Evolutionary conservation across 2,797 vertebrate species (phyloP), one percentile per base, ranked within the genome.

Genomic region (Chelon auratus): DNA sequence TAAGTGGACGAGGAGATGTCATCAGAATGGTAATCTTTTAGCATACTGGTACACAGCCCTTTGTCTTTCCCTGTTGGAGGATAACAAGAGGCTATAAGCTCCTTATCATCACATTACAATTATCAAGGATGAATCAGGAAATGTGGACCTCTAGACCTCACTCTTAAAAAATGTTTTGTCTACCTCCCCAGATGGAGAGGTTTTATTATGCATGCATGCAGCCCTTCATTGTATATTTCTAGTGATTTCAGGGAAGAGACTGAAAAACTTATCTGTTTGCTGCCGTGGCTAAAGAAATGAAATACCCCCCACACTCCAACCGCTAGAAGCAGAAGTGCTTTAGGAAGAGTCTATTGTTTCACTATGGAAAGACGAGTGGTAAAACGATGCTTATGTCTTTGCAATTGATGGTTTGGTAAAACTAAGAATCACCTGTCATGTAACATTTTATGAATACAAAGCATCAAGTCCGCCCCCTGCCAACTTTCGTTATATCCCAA

Each of bases 81-180:
- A 89, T 80, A 87, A 92, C 86, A 90, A 92, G 84, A 77, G 81
- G 57, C 83, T 81, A 82, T 93, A 93, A 93, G 92, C 92, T 91
- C 72, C 92, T 94, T 93, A 93, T 91, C 86, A 87, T 88, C 81
- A 87, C 89, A 87, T 91, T 91, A 92, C 88, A 92, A 92, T 92
- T 90, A 92, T 91, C 24, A 57, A 71, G 77, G 68, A 85, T 62
- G 71, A 91, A 91, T 89, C 69, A 22, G 73, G 75, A 79, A 26
- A 78, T 64, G 33, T 73, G 76, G 75, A 54, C 79, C 62, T 63
- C 26, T 9, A 56, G 82, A 78, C 72, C 78, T 61, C 10, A 40
- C 80, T 81, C 83, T 83, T 20, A 63, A 60, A 87, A 60, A 87
- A 20, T 58, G 20, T 74, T 90, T 88, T 92, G 73, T 80, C 42